Base-by-base conservation (phyloP, 2,797 vertebrate genomes). In the Hyperoplus immaculatus region DNA sequence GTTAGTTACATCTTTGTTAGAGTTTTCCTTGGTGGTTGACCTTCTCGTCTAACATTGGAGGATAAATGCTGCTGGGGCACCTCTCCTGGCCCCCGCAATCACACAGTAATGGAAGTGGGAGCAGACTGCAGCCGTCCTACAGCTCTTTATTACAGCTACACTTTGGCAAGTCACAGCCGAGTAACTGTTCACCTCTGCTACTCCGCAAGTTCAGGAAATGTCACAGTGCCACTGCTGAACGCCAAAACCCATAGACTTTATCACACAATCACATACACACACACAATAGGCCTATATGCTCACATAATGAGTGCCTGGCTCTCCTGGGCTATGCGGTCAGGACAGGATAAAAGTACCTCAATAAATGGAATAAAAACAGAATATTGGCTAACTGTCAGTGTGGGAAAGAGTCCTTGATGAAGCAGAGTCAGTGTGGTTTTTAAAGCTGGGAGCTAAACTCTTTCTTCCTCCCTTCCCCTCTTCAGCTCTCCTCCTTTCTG, bases 101-200 rank as follows among this genome's bases (percentile, higher is more conserved):
- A 14, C 67, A 8, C 56, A 13, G 68, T 75, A 64, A 80, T 76
- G 65, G 81, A 80, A 81, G 78, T 79, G 59, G 42, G 58, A 41
- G 71, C 74, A n/a, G 73, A 54, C 63, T 45, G 39, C 0, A 62
- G 53, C 67, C 75, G 15, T 67, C 78, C 60, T 78, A 60, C 67
- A 69, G 53, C 1, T 86, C 83, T 82, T 84, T 78, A 76, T 87
- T 84, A 73, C 62, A 63, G 69, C 69, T 45, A 14, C 65, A 54
- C 72, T 82, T 47, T 39, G 68, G 55, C 15, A 13, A 69, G 83
- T 85, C 76, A 81, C 80, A 72, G 41, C 72, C 43, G 45, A 83
- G 77, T 73, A 75, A 72, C 41, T 6, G 72, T 81, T 85, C 86
- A 74, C 80, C 76, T 85, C 45, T 7, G 70, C 84, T 75, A 81